Base-by-base conservation (phyloP, 2,888 invertebrate species). In the Pyrgus malvae region DNA sequence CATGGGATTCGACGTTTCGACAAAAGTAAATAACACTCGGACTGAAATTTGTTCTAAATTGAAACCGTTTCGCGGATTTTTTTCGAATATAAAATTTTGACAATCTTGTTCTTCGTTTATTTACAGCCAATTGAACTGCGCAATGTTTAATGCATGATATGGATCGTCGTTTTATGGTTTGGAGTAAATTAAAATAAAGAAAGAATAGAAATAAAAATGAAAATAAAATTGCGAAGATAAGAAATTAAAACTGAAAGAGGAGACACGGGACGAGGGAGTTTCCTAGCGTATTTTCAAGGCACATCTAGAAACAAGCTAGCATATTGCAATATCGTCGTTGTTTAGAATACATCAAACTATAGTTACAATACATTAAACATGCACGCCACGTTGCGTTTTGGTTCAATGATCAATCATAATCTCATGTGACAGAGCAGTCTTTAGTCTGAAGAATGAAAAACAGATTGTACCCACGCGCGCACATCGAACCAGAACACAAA, bases 281-380 rank as follows among this genome's bases (percentile, higher is more conserved):
- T 68, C 86, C 87, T 88, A 83, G 74, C 81, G 83, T 72, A 61
- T 75, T 72, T 74, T 76, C 77, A 81, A 83, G 71, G 76, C 80
- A 84, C 87, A 89, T 86, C 89, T 88, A 89, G 71, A 76, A 84
- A 84, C 85, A 89, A 90, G 90, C 90, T 84, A 80, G 87, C 88
- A 87, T 31, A 54, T 54, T 54, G 46, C 54, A 54, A 29, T 29
- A 40, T 79, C 77, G 73, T 78, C 68, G 63, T 73, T 68, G 72
- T 79, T 76, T 72, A 79, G 76, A 72, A 72, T 78, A 85, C 83
- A 85, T 77, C 82, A 80, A 80, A 76, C 85, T 88, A 87, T 78
- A 80, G 70, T 85, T 83, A 87, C 85, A 87, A 74, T 84, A 89
- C 87, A 85, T 66, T 76, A 78, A 68, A 83, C 89, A 89, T 89